A percentile compares a stretch with the other conserved stretches of the same genome.
phyloP scores from a whole-genome alignment of 35 echinoderm and acorn worm genomes.

The Stichopus chloronotus region DNA sequence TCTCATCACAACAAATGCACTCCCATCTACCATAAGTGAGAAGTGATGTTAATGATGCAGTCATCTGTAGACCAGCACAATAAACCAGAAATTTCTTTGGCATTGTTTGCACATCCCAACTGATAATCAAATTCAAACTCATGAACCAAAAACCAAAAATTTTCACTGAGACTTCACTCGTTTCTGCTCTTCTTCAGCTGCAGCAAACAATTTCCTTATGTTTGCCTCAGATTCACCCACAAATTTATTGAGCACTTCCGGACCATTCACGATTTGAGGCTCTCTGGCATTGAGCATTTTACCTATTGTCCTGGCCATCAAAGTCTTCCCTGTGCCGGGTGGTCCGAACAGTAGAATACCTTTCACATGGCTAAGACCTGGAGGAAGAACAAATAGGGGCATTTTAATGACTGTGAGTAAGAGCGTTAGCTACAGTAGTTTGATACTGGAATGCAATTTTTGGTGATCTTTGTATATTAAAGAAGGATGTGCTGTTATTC shows the following conservation, averaged over 20 bases:
- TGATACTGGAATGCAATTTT: too few relatives aligned
- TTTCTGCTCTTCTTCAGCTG: slow-evolving; percentile 99
- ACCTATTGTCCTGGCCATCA: slow-evolving; percentile 97
- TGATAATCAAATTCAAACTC: too few relatives aligned
- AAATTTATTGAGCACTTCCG: slow-evolving; percentile 98
- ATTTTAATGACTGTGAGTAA: too few relatives aligned
- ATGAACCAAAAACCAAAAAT: neutral
- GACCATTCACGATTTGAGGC: slow-evolving; percentile 97
- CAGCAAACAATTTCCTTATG: slow-evolving; percentile 93
- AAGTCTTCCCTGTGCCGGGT: slow-evolving; percentile 96
- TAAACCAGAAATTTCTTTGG: too few relatives aligned
- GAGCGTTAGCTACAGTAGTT: too few relatives aligned
- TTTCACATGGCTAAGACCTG: slow-evolving; percentile 92
- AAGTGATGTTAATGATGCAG: too few relatives aligned
- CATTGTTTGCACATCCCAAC: too few relatives aligned
- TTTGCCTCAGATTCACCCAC: slow-evolving; percentile 98
- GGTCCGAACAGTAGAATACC: slow-evolving; percentile 96
- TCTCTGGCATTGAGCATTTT: slow-evolving; percentile 97
- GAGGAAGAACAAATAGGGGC: neutral
- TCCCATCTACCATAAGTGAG: too few relatives aligned
- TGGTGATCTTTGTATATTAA: too few relatives aligned
- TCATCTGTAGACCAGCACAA: too few relatives aligned
- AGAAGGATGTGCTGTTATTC: too few relatives aligned
- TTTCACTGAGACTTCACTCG: slow-evolving; percentile 53
- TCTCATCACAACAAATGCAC: too few relatives aligned